Conservation (phyloP, 2,113 vertebrate genomes). For the Pteropus alecto region DNA sequence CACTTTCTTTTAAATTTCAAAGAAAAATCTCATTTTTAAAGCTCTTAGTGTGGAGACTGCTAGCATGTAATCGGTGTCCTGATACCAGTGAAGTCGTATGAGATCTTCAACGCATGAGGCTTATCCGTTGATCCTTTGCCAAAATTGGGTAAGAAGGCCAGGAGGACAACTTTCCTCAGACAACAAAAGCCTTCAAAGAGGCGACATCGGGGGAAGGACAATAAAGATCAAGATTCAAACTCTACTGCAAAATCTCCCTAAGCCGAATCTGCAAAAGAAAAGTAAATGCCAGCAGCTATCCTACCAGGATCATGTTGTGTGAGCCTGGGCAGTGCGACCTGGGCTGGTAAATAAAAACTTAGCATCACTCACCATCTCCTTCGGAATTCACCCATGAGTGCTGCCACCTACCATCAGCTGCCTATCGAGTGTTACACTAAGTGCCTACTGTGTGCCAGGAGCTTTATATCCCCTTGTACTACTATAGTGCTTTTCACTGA, state of each 20-base stretch:
- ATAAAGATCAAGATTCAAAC: not conserved
- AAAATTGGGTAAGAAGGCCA: not conserved
- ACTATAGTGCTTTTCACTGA: not conserved
- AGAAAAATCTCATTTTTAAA: conserved; percentile 58
- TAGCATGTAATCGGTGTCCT: not conserved
- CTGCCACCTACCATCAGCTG: not conserved
- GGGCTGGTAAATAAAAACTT: not conserved
- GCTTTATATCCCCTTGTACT: not conserved
- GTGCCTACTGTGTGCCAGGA: not conserved
- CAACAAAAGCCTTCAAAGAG: not conserved
- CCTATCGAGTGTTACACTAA: not conserved
- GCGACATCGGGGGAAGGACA: not conserved
- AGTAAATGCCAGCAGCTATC: not conserved
- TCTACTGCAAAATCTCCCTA: not conserved
- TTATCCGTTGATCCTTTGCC: not conserved
- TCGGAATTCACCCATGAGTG: not conserved
- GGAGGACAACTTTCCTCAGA: not conserved
- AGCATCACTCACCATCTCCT: not conserved
- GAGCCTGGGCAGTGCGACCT: fast-evolving
- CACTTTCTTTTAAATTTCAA: conserved; percentile 56
- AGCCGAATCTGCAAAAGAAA: not conserved
- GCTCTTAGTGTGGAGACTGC: not conserved
- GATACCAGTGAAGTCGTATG: not conserved
- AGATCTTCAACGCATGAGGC: conserved; percentile 35
- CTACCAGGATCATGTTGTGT: fast-evolving